Base-by-base conservation (phyloP, 1,140 invertebrate genomes). In the Neomicropteryx cornuta region DNA sequence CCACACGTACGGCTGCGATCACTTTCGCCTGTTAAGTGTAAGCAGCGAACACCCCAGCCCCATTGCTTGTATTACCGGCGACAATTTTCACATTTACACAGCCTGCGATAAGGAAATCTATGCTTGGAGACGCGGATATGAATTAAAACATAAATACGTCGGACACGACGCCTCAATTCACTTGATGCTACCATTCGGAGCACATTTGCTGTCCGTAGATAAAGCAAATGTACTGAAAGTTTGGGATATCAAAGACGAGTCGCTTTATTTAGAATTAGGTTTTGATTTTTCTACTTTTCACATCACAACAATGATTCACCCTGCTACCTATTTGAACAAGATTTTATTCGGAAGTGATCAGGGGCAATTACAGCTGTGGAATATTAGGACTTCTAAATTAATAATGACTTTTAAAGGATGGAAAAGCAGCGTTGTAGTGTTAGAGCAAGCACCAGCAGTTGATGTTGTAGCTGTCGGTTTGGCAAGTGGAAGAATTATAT, bases 251-350 rank as follows among this genome's bases (percentile, higher is more conserved):
- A 79, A 81, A 47, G 70, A 75, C 0, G 81, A 86, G 59, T 73
- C 76, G 33, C 50, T 79, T 11, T 68, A 77, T 47, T 48, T 79
- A 17, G 79, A 86, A 47, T 53, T 86, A 1, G 69, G 62, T n/a
- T 92, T 93, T 54, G 71, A 76, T 44, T 66, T 71, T n/a, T 57
- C 73, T 0, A 58, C 60, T 11, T 95, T 96, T 56, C 67, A 78
- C 50, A 79, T 96, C 8, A 80, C 83, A 0, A 68, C 82, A 1
- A 43, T 95, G 2, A 66, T 83, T 32, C 94, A 98, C 72, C 94
- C 93, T 2, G 78, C 72, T 30, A 93, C 93, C 0, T 98, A 97
- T 55, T 58, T 93, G 2, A 97, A 98, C 57, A 98, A 97, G 69
- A 76, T 97, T 32, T 57, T 98, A n/a, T 60, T 98, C 32, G 94